Base-by-base conservation (phyloP, 2,797 vertebrate genomes). In the Malacoctenus gilli region DNA sequence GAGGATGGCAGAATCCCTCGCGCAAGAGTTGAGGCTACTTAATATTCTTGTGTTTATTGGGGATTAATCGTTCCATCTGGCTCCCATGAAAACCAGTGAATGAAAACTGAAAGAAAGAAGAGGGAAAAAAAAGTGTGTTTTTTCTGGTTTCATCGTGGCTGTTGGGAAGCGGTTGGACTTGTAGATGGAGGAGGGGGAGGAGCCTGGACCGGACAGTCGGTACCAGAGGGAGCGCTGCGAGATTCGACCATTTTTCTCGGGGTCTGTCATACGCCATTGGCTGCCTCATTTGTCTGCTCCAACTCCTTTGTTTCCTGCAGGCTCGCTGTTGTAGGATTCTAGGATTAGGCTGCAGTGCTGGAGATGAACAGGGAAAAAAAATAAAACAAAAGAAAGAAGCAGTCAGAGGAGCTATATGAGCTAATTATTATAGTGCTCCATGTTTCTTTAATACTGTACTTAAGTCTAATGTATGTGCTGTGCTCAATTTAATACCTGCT, bases 61-160 rank as follows among this genome's bases (percentile, higher is more conserved):
- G 79, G 87, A 94, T 93, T 93, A 93, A 94, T 94, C 92, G 91
- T 86, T 88, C 93, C 93, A 94, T 93, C 94, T 95, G 93, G 87
- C 73, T 63, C 68, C 68, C 56, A 39, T 82, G 67, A 82, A 86
- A 83, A 85, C 46, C 69, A 81, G 60, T 22, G 30, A 72, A 56
- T 43, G 62, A 58, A 74, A 51, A 35, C 59, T 59, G 42, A 67
- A 48, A 71, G n/a, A 37, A 38, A n/a, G 38, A 39, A 46, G 32
- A 4, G 25, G 25, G 25, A 21, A 31, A 31, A 48, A 41, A n/a
- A n/a, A n/a, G n/a, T n/a, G n/a, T n/a, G n/a, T n/a, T n/a, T 58
- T 79, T 65, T 18, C 35, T 65, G 18, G 36, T 84, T 84, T 79
- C 53, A 30, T 79, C 73, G 47, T 36, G 55, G 57, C 65, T 51